Percentiles rank a stretch among this genome's conserved stretches.
Evolutionary conservation across 2,888 invertebrate genomes (phyloP).

Genomic region (Agrotis ipsilon): DNA sequence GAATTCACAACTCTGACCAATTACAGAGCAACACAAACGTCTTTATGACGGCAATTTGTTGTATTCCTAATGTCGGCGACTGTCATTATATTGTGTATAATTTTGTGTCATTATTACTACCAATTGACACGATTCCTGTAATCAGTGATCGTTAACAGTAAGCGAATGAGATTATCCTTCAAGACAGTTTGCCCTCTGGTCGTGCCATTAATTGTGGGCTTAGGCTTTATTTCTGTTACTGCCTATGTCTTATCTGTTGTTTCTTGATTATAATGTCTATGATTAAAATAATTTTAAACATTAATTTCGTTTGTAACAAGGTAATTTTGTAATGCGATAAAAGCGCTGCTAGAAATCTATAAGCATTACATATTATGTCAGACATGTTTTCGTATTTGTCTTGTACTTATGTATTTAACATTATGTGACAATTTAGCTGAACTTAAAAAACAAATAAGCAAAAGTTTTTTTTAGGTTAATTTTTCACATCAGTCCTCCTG

Average conservation of each 20-base stretch:
- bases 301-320: too few relatives aligned
- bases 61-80: constrained; percentile 56
- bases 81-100: constrained; percentile 68
- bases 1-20: constrained; percentile 45
- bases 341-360: too few relatives aligned
- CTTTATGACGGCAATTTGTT: constrained; percentile 62
- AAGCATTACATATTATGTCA: too few relatives aligned
- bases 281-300: background rate
- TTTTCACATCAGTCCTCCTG: too few relatives aligned
- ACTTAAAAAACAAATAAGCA: too few relatives aligned
- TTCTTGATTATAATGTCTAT: background rate
- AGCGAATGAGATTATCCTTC: constrained; percentile 55
- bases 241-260: background rate
- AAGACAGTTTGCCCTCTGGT: constrained; percentile 32
- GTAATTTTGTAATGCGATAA: too few relatives aligned
- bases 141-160: constrained; percentile 66
- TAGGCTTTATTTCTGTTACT: constrained; percentile 1
- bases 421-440: too few relatives aligned
- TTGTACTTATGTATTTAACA: too few relatives aligned
- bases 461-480: too few relatives aligned
- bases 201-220: constrained; percentile 2
- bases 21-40: constrained; percentile 48
- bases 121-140: constrained; percentile 67
- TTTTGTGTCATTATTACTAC: constrained; percentile 69
- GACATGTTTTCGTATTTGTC: too few relatives aligned